Conservation (phyloP, 1,140 invertebrate genomes). For the Atta colombica region DNA sequence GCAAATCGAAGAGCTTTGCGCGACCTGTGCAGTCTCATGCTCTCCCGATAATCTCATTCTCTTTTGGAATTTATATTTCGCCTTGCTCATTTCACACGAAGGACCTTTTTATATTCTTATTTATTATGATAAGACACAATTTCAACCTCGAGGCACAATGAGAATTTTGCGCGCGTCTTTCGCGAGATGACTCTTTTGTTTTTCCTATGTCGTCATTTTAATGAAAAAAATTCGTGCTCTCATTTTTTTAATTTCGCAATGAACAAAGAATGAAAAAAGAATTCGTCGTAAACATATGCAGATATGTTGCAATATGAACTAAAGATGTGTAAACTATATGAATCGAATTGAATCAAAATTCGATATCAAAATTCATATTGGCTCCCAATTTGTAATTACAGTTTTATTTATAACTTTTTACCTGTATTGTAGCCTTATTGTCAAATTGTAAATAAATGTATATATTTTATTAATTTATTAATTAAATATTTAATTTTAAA, state of each 20-base stretch:
- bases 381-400: no score
- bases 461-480: no score
- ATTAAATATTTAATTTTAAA: no score
- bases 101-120: constrained; percentile 14
- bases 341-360: no score
- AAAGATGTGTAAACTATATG: no score
- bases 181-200: not conserved
- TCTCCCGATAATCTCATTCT: constrained; percentile 3
- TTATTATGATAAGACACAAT: not conserved
- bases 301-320: no score
- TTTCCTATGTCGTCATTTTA: constrained; percentile 26
- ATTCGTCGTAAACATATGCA: not conserved
- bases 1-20: constrained; percentile 16
- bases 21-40: not conserved
- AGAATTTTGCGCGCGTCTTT: not conserved
- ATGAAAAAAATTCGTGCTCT: not conserved
- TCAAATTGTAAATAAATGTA: no score
- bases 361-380: no score
- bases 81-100: not conserved
- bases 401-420: no score
- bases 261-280: not conserved
- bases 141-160: not conserved
- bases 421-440: no score
- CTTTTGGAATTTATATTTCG: not conserved
- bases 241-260: not conserved